A percentile compares a stretch with the other conserved stretches of the same genome.
Conservation (phyloP, 2,113 vertebrate genomes). For the Pogonocichla stellata region DNA sequence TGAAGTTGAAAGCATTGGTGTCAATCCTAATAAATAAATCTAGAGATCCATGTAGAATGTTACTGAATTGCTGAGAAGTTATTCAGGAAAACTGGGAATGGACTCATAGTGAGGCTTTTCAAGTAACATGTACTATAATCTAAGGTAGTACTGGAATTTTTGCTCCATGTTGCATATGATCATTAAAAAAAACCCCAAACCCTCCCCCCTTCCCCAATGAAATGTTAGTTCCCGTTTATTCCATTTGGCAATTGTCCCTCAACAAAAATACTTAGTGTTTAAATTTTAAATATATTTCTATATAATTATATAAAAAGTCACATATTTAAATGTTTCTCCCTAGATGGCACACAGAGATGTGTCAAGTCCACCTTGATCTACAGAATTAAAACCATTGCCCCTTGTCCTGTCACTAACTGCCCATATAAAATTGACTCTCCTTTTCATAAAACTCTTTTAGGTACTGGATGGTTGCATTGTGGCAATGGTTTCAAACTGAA, state of each 20-base stretch:
- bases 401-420: neutral
- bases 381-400: neutral
- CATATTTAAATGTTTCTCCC: neutral
- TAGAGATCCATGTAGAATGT: neutral
- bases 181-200: neutral
- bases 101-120: neutral
- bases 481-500: neutral
- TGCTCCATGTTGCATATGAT: neutral
- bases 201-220: rapidly evolving
- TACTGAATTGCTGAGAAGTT: neutral
- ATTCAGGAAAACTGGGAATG: neutral
- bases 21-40: neutral
- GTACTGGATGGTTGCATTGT: neutral
- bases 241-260: neutral
- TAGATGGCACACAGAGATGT: neutral
- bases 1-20: neutral
- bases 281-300: neutral
- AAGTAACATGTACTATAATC: neutral
- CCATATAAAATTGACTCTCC: neutral
- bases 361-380: neutral
- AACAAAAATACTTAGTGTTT: neutral
- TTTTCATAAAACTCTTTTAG: neutral
- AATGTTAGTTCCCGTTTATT: neutral
- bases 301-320: neutral
- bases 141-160: neutral